A percentile compares a stretch with the other conserved stretches of the same genome.
Conservation (phyloP, 2,797 vertebrate species). For the Darevskia mixta region DNA sequence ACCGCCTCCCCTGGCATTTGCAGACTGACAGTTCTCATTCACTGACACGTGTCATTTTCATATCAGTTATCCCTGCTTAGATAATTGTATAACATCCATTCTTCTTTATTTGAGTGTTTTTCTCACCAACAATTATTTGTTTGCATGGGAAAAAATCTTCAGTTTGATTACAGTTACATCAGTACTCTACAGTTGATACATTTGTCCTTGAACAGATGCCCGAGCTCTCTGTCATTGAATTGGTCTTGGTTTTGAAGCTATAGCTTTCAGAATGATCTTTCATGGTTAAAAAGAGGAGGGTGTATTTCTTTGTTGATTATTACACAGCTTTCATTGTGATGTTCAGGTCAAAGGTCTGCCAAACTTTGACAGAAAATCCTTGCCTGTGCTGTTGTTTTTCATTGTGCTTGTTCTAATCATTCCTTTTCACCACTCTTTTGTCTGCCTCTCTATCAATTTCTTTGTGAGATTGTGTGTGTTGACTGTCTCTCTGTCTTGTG, state of each 20-base stretch:
- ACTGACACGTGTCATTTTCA: conserved; percentile 46
- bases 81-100: not conserved
- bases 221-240: conserved; percentile 37
- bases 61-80: not conserved
- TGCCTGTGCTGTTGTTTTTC: conserved; percentile 20
- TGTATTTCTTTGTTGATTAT: conserved; percentile 15
- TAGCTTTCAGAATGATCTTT: conserved; percentile 45
- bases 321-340: conserved; percentile 27
- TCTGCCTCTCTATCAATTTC: conserved; percentile 23
- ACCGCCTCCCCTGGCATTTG: conserved; percentile 9
- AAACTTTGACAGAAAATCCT: conserved; percentile 11
- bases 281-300: conserved; percentile 3
- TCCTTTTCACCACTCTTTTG: conserved; percentile 14
- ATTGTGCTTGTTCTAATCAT: conserved; percentile 8
- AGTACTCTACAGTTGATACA: conserved; percentile 11
- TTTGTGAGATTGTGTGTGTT: conserved; percentile 17
- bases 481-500: conserved; percentile 30
- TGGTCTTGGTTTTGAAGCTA: conserved; percentile 42
- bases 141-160: conserved; percentile 9
- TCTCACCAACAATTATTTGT: not conserved
- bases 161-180: conserved; percentile 42
- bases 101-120: not conserved
- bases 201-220: conserved; percentile 40
- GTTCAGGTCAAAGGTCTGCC: conserved; percentile 2
- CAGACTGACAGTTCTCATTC: conserved; percentile 27